Percentiles rank a stretch among this genome's conserved stretches.
Evolutionary conservation across 2,113 vertebrate species (phyloP).

Genomic region (Crotalus helleri): DNA sequence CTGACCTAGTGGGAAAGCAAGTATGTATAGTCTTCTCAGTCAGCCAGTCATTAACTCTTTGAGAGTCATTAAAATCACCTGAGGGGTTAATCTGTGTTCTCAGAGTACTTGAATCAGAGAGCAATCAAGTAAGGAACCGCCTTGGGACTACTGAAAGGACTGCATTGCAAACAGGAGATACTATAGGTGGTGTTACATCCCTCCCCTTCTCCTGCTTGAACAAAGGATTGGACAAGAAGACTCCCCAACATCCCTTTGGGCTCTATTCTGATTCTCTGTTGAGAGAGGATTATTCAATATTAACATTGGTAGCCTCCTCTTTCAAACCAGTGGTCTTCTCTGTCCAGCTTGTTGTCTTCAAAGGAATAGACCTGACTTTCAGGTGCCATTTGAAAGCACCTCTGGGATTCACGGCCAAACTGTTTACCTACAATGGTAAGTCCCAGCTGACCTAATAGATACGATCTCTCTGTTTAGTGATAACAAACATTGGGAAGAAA

Average conservation of each 20-base stretch:
- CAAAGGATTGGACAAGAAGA: neutral
- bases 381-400: neutral
- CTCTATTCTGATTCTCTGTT: neutral
- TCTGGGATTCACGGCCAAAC: neutral
- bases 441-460: slow-evolving; percentile 12
- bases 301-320: neutral
- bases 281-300: neutral
- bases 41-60: neutral
- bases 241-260: neutral
- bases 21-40: neutral
- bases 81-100: neutral
- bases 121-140: neutral
- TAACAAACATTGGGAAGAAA: slow-evolving; percentile 10
- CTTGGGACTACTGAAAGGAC: neutral
- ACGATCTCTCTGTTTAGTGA: neutral
- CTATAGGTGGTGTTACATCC: neutral
- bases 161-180: neutral
- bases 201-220: no score
- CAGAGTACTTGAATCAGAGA: neutral
- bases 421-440: neutral
- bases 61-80: neutral
- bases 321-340: neutral
- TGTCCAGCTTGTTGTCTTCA: neutral
- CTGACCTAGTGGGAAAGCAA: neutral
- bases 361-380: neutral